phyloP scores from a whole-genome alignment of 2,888 invertebrate species.

The Brenthis hecate region DNA sequence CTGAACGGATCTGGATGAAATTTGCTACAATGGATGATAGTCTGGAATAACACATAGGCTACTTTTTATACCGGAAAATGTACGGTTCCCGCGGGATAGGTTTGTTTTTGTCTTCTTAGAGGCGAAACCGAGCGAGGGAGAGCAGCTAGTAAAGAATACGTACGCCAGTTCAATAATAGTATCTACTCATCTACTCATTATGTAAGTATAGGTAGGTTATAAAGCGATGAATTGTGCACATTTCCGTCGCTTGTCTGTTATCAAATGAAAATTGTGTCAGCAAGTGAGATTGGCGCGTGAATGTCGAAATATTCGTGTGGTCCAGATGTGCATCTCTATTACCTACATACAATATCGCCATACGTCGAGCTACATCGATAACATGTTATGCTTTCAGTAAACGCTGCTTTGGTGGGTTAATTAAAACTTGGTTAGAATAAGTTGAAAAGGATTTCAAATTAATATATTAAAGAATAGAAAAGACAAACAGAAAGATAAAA shows the following conservation, averaged over 20 bases:
- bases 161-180: not conserved
- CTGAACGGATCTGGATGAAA: too few relatives aligned
- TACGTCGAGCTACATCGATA: conserved; percentile 18
- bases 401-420: conserved; percentile 8
- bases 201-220: not conserved
- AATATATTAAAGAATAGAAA: not conserved
- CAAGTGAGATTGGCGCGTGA: conserved; percentile 30
- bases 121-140: too few relatives aligned
- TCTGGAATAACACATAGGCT: too few relatives aligned
- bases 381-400: conserved; percentile 24
- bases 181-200: too few relatives aligned
- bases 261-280: conserved; percentile 37
- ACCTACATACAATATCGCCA: not conserved
- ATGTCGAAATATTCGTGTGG: conserved; percentile 24
- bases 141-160: not conserved
- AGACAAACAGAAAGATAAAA: not conserved
- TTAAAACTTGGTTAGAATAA: not conserved
- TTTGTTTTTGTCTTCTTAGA: too few relatives aligned
- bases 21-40: too few relatives aligned
- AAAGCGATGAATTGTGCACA: conserved; percentile 9
- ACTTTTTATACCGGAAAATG: too few relatives aligned
- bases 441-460: not conserved
- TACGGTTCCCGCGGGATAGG: too few relatives aligned
- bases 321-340: conserved; percentile 7
- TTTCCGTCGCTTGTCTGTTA: conserved; percentile 30